Evolutionary conservation across 1,140 invertebrate species (phyloP).

Genomic region (Temnothorax nylanderi): DNA sequence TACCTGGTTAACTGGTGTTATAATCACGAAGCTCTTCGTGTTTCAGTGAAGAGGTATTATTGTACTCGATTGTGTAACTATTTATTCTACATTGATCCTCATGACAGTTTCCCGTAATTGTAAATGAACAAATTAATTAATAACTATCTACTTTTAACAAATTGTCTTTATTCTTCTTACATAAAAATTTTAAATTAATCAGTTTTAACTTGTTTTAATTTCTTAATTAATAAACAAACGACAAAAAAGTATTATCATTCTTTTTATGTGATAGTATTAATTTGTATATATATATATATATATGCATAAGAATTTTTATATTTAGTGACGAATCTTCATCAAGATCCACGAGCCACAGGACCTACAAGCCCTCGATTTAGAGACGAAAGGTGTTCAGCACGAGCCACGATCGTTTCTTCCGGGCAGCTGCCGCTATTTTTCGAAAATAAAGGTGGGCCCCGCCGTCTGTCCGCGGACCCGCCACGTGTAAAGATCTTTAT

Average conservation of each 20-base stretch:
- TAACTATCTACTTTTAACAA: background rate
- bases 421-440: slow-evolving; percentile 75
- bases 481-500: slow-evolving; percentile 25
- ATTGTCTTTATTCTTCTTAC: background rate
- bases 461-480: slow-evolving; percentile 34
- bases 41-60: slow-evolving; percentile 15
- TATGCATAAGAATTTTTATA: background rate
- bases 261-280: background rate
- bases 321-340: background rate
- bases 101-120: background rate
- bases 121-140: background rate
- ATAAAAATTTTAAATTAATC: background rate
- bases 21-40: slow-evolving; percentile 5
- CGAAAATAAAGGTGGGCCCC: slow-evolving; percentile 56
- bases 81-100: background rate
- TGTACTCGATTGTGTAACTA: slow-evolving; percentile 26
- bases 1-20: background rate
- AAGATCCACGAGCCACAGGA: background rate
- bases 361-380: slow-evolving; percentile 41
- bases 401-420: slow-evolving; percentile 70
- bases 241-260: background rate
- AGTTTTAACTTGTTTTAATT: background rate
- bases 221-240: background rate
- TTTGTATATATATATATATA: no score
- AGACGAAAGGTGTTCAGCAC: slow-evolving; percentile 67